These are phyloP conservation scores for Drosophila pseudotakahashii DNA, from an alignment of 2,888 invertebrate genomes.

Conservation along the genomic window DNA sequence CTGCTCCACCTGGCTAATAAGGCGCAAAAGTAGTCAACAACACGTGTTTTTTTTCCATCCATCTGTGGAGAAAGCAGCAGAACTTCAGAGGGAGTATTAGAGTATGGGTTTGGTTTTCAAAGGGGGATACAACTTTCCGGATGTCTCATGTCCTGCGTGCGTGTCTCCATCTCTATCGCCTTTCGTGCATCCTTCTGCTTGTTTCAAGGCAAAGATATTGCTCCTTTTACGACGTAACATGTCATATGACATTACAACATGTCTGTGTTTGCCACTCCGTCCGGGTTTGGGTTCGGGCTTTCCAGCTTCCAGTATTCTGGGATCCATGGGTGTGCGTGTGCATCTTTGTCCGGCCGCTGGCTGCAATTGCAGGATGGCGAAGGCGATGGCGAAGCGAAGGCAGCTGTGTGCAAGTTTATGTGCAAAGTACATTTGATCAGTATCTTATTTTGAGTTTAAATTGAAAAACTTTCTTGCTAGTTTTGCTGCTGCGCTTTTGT, in stretches of 20 bases:
- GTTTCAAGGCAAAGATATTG: constrained; percentile 76
- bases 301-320: constrained; percentile 1
- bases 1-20: constrained; percentile 59
- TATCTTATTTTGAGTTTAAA: constrained; percentile 81
- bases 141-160: constrained; percentile 50
- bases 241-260: constrained; percentile 77
- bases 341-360: constrained; percentile 55
- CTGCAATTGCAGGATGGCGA: constrained; percentile 53
- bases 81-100: constrained; percentile 2
- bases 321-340: constrained; percentile 21
- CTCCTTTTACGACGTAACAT: constrained; percentile 77
- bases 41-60: constrained; percentile 32
- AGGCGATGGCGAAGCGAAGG: constrained; percentile 11
- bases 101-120: background rate
- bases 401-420: constrained; percentile 73
- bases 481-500: constrained; percentile 71
- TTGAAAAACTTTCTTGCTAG: constrained; percentile 80
- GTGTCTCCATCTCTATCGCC: constrained; percentile 28
- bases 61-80: background rate
- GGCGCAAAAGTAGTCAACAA: constrained; percentile 58
- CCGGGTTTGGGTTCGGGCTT: constrained; percentile 10
- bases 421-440: constrained; percentile 80
- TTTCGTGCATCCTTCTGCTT: constrained; percentile 45
- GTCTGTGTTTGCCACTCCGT: constrained; percentile 49
- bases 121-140: constrained; percentile 43